phyloP scores from a whole-genome alignment of 2,888 invertebrate genomes.

The Oligia latruncula region DNA sequence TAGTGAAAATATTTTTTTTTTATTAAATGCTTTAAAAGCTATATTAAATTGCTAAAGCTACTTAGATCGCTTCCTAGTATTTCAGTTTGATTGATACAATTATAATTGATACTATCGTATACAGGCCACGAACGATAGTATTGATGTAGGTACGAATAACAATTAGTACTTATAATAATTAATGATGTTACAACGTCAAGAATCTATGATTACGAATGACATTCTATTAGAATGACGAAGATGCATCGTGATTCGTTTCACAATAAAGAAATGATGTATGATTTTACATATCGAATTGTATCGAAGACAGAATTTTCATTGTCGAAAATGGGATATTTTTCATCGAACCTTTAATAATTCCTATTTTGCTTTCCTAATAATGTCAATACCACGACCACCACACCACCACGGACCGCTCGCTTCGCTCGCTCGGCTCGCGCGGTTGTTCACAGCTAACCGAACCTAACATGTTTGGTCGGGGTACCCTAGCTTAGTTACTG shows the following conservation, averaged over 20 bases:
- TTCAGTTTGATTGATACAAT: slow-evolving; percentile 6
- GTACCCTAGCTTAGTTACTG: background rate
- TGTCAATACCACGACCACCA: too few species aligned
- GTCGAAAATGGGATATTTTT: background rate
- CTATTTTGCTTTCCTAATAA: background rate
- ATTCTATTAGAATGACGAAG: slow-evolving; percentile 35
- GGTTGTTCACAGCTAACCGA: background rate
- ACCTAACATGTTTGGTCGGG: background rate
- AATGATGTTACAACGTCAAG: slow-evolving; percentile 14
- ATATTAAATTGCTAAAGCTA: background rate
- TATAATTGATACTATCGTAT: slow-evolving; percentile 1
- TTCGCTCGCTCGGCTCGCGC: background rate
- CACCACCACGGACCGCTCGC: background rate
- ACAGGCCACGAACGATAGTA: background rate
- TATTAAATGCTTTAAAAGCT: background rate
- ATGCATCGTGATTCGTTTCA: slow-evolving; percentile 21
- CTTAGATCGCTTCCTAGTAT: background rate
- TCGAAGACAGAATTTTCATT: background rate
- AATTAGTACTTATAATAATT: slow-evolving; percentile 15
- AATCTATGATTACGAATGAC: slow-evolving; percentile 24
- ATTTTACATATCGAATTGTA: background rate
- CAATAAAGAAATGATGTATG: slow-evolving; percentile 15
- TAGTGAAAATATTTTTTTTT: background rate
- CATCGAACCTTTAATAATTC: too few species aligned
- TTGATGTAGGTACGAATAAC: slow-evolving; percentile 21